Conservation (phyloP, 1,140 invertebrate species). For the Brachionus koreanus region DNA sequence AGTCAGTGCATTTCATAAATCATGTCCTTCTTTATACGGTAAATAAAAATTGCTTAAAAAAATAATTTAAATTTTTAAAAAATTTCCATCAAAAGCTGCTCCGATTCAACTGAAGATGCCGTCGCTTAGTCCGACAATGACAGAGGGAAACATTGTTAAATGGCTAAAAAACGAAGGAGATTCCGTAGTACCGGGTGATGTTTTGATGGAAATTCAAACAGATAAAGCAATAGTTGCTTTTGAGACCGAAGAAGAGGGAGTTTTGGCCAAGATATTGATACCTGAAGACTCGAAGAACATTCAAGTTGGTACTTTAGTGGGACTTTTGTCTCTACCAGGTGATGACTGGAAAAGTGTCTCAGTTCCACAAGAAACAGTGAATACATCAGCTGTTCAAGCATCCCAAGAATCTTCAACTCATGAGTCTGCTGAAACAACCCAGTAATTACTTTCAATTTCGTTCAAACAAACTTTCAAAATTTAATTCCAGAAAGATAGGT, state of each 20-base stretch:
- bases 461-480: neutral
- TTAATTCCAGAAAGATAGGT: constrained; percentile 8
- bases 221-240: constrained; percentile 65
- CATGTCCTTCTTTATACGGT: constrained; percentile 5
- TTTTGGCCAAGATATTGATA: constrained; percentile 63
- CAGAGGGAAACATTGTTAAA: constrained; percentile 64
- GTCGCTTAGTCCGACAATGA: constrained; percentile 65
- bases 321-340: constrained; percentile 1
- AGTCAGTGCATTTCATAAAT: neutral
- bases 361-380: neutral
- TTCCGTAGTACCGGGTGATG: constrained; percentile 61
- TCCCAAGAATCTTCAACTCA: neutral
- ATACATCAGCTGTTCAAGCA: neutral
- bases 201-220: constrained; percentile 66
- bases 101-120: constrained; percentile 61
- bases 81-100: constrained; percentile 42
- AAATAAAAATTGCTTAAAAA: neutral
- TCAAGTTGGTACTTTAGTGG: constrained; percentile 42
- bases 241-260: constrained; percentile 64
- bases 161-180: constrained; percentile 66
- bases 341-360: constrained; percentile 39
- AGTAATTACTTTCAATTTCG: neutral
- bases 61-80: neutral
- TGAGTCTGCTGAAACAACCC: neutral
- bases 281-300: constrained; percentile 30